Evolutionary conservation across 2,113 vertebrate species (phyloP), one percentile per base, ranked within the genome.

Genomic region (Dicaeum eximium): DNA sequence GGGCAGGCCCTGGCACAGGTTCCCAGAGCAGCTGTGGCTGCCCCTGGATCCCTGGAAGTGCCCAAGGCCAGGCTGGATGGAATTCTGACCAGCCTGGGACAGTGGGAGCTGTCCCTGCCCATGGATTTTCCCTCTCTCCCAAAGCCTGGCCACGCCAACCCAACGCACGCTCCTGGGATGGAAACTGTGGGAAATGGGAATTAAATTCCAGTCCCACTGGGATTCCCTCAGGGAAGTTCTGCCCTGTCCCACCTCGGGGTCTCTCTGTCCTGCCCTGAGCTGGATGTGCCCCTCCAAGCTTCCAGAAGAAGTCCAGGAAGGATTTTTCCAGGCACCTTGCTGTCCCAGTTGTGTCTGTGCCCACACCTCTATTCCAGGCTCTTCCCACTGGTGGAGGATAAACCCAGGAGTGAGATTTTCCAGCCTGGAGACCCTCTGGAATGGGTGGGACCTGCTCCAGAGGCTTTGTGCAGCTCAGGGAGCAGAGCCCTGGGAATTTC

Each of bases 101-200:
- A 2, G 7, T 1, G 48, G 40, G 12, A 70, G 20, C 1, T n/a
- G 19, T 73, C 28, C 40, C 69, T 47, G 48, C 21, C 31, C 37
- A 0, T 17, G 44, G 61, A 33, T 66, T 58, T 66, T 12, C 31
- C 53, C 31, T 57, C 17, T 1, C 5, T 35, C 44, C 61, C 44
- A 51, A 67, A 44, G 24, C 61, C 30, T 2, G 12, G 23, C n/a
- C 12, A 12, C 0, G 1, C 23, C 42, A 16, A 20, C 20, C 35
- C 51, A 25, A 4, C 0, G 0, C 20, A 11, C 4, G 2, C 9
- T 23, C 7, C 40, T 22, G 38, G 56, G 17, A 11, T 57, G 21
- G 50, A 15, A 85, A 64, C 0, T 5, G 9, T 21, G 37, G 17
- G n/a, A 56, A 23, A 10, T 1, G 0, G 5, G 24, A 2, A 28